Percentiles rank a stretch among this genome's conserved stretches.
Evolutionary conservation across 2,113 vertebrate genomes (phyloP).

Genomic region (Etia nguti): DNA sequence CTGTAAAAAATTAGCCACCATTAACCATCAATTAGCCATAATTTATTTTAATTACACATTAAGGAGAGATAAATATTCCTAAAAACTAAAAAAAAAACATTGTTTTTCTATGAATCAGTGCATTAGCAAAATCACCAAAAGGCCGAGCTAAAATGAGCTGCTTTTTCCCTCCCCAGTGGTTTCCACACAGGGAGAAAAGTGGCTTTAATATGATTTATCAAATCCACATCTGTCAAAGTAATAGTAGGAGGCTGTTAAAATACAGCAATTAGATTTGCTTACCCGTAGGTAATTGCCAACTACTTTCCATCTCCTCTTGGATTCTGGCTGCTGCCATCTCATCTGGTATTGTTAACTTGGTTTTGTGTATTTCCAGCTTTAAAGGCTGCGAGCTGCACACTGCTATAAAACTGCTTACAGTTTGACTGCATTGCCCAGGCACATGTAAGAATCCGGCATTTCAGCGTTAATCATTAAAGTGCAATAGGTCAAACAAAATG

Average conservation of each 20-base stretch:
- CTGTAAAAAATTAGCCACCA: not conserved
- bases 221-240: slow-evolving; percentile 8
- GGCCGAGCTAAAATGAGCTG: not conserved
- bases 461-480: not conserved
- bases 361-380: not conserved
- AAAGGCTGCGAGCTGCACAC: not conserved
- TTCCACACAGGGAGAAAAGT: not conserved
- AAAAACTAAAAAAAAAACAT: not conserved
- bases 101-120: not conserved
- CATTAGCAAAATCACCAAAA: not conserved
- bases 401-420: not conserved
- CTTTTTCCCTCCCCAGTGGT: not conserved
- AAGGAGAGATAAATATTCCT: not conserved
- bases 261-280: slow-evolving; percentile 2
- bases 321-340: not conserved
- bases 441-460: not conserved
- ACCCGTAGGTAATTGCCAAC: not conserved
- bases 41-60: not conserved
- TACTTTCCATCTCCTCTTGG: slow-evolving; percentile 27
- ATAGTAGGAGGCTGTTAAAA: not conserved
- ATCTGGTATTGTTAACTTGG: slow-evolving; percentile 13
- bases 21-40: not conserved
- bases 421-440: not conserved
- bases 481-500: not conserved
- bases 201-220: not conserved